Base-by-base conservation (phyloP, 2,797 vertebrate genomes). In the Notoglanidium macrostoma region DNA sequence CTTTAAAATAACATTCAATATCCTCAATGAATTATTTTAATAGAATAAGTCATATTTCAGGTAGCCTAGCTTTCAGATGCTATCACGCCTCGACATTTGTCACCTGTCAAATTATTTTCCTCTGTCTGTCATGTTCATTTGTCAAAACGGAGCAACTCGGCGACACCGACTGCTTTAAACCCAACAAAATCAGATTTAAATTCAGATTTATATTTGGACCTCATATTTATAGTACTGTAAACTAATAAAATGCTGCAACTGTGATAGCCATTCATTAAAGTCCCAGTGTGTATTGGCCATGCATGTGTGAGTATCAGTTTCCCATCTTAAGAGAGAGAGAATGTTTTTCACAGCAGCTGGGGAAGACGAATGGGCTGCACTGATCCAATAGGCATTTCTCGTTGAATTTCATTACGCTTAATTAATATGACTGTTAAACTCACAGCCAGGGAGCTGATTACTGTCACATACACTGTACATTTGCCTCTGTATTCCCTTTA, bases 51-150 rank as follows among this genome's bases (percentile, higher is more conserved):
- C 95, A 95, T 96, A 96, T 96, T 96, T 96, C 94, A 95, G 95
- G 94, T 95, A 95, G 95, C 93, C 93, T 91, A 94, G 93, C 93
- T 95, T 95, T 96, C 96, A 96, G 95, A 96, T 96, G 94, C 94
- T 96, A 96, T 96, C 95, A 92, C 92, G 85, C 91, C 93, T 95
- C 94, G 94, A 95, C 96, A 96, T 96, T 96, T 96, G 95, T 96
- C 96, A 96, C 94, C 94, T 95, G 96, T 96, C 96, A 96, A 96
- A 96, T 96, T 96, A 96, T 96, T 95, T 95, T 93, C 94, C 93
- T 92, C 92, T 85, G 91, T 94, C 91, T 96, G 95, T 96, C 95
- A 94, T 90, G 90, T 95, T 95, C 96, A 96, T 96, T 96, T 96
- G 96, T 96, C 96, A 96, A 95, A 96, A 94, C 87, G 88, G 91